These are phyloP conservation scores for Eilema griseolum DNA, from an alignment of 2,888 invertebrate species.

Conservation along the genomic window DNA sequence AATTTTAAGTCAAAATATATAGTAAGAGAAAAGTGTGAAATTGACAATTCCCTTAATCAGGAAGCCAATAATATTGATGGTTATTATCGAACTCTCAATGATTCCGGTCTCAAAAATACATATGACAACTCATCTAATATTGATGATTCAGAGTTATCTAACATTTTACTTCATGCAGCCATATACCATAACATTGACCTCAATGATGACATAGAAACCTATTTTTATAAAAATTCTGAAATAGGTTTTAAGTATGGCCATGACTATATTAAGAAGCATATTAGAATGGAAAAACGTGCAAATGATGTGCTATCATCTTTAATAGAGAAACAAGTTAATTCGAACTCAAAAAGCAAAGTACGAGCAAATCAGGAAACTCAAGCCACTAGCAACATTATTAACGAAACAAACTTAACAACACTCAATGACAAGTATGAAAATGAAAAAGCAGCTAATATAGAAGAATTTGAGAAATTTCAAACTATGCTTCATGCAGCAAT, in stretches of 20 bases:
- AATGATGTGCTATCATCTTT: too few species aligned
- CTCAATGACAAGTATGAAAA: not conserved
- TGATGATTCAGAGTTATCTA: not conserved
- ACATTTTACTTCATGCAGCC: not conserved
- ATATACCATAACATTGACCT: too few species aligned
- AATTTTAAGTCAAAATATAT: slow-evolving; percentile 25
- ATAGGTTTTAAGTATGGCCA: too few species aligned
- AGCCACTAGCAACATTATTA: too few species aligned
- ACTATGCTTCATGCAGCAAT: not conserved
- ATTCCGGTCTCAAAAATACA: not conserved
- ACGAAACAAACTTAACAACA: not conserved
- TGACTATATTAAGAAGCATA: not conserved
- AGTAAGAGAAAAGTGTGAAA: slow-evolving; percentile 6
- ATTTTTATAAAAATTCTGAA: too few species aligned
- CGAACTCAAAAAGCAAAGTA: too few species aligned
- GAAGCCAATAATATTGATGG: not conserved
- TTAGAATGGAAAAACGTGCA: too few species aligned
- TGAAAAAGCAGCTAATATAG: not conserved
- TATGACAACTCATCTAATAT: not conserved
- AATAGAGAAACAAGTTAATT: too few species aligned
- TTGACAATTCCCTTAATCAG: not conserved
- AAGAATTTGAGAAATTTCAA: not conserved
- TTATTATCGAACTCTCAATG: not conserved
- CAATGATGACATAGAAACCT: not conserved
- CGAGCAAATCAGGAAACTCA: too few species aligned